These are phyloP conservation scores for Andrena fulva DNA, from an alignment of 2,888 invertebrate genomes.

Conservation along the genomic window DNA sequence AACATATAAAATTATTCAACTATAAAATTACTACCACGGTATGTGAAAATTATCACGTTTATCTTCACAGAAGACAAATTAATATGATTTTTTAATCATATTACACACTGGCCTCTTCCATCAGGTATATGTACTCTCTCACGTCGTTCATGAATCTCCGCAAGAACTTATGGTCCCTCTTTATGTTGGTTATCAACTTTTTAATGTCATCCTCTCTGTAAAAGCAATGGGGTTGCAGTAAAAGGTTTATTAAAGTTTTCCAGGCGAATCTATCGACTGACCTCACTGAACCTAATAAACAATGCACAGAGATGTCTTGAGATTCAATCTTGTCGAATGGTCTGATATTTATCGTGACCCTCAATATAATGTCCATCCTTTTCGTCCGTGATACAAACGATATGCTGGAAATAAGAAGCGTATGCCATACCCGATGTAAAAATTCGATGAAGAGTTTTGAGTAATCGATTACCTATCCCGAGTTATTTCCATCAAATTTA, in stretches of 20 bases:
- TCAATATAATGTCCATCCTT: constrained; percentile 73
- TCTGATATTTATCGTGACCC: constrained; percentile 73
- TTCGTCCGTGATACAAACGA: constrained; percentile 72
- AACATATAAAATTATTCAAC: constrained; percentile 12
- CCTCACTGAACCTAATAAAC: constrained; percentile 77
- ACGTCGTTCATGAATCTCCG: constrained; percentile 77
- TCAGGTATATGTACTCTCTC: constrained; percentile 75
- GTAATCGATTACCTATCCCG: constrained; percentile 70
- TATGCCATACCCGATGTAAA: not conserved
- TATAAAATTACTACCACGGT: constrained; percentile 24
- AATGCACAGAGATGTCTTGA: constrained; percentile 72
- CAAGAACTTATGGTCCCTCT: constrained; percentile 76
- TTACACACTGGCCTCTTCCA: constrained; percentile 65
- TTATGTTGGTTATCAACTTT: constrained; percentile 76
- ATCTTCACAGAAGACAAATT: constrained; percentile 12
- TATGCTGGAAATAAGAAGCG: constrained; percentile 69
- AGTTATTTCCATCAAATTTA: constrained; percentile 72
- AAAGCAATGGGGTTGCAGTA: constrained; percentile 20
- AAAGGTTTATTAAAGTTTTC: constrained; percentile 11
- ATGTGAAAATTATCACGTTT: not conserved
- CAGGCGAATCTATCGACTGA: constrained; percentile 51
- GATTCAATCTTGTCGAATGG: constrained; percentile 72
- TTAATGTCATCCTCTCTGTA: constrained; percentile 76
- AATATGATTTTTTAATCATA: constrained; percentile 8
- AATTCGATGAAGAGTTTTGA: not conserved